Evolutionary conservation across 2,888 invertebrate genomes (phyloP).

Genomic region (Drosophila atripex): DNA sequence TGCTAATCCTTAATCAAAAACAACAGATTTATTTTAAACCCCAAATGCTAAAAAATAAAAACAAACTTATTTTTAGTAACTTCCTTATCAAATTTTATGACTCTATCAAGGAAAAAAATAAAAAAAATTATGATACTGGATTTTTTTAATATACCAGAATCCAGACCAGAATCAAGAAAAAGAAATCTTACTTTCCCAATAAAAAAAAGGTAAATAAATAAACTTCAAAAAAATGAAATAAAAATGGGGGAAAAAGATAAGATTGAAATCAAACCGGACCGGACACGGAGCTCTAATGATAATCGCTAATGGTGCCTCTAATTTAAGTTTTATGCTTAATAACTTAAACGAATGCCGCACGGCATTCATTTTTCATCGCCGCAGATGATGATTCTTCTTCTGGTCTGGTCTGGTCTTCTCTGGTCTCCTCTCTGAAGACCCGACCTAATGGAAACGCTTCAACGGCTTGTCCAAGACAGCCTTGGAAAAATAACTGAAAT

Average conservation of each 20-base stretch:
- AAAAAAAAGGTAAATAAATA: not conserved
- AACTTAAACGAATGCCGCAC: slow-evolving; percentile 66
- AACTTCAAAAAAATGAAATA: not conserved
- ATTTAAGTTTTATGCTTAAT: slow-evolving; percentile 68
- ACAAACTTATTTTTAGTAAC: not conserved
- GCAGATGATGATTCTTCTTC: slow-evolving; percentile 14
- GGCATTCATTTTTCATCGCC: slow-evolving; percentile 54
- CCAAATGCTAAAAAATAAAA: too few relatives aligned
- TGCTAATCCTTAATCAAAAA: not conserved
- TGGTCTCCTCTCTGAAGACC: slow-evolving; percentile 12
- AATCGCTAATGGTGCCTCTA: slow-evolving; percentile 60
- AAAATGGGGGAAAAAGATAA: not conserved
- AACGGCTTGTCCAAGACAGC: slow-evolving; percentile 61
- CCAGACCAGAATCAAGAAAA: slow-evolving; percentile 1
- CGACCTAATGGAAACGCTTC: slow-evolving; percentile 70
- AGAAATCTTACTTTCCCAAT: slow-evolving; percentile 10
- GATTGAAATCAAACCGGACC: slow-evolving; percentile 41
- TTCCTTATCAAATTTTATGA: not conserved
- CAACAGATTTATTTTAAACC: not conserved
- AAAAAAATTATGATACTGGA: not conserved
- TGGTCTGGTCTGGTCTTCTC: slow-evolving; percentile 33
- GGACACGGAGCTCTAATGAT: slow-evolving; percentile 49
- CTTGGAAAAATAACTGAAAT: slow-evolving; percentile 33
- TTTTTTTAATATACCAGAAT: not conserved
- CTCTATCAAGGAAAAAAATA: not conserved